Evolutionary conservation across 2,797 vertebrate genomes (phyloP), one percentile per base, ranked within the genome.

Genomic region (Spea hammondii): DNA sequence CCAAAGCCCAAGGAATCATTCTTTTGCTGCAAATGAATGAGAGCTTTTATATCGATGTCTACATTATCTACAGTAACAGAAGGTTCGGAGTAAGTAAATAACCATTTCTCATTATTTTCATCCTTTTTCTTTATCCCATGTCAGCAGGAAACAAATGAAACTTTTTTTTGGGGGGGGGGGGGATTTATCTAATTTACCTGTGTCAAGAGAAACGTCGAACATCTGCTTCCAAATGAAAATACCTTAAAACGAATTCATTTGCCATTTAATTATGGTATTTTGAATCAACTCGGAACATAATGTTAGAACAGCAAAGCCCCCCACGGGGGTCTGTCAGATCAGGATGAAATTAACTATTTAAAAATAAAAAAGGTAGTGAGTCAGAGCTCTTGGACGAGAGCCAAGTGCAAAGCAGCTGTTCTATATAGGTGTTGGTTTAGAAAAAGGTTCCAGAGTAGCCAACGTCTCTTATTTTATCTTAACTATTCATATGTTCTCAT

Each of bases 221-320:
- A 73, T 64, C 71, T 62, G 71, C 9, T 72, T 64, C 45, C 59
- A 50, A 14, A 17, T 12, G 62, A 59, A 73, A 64, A 49, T 50
- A 62, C 57, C 44, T 12, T 73, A 73, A 72, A 73, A 73, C 71
- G 48, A 73, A 73, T 62, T 73, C 57, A 73, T 73, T 73, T 73
- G 71, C 12, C 57, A 73, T 64, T 73, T 64, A 73, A 73, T 73
- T 73, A 64, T 45, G 11, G 46, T 72, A 55, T 60, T 48, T 59
- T 60, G 55, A 60, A 47, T 60, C 44, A 62, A 64, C 47, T 62
- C 50, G 47, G 9, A 73, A 7, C 71, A 73, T 62, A 73, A 73
- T 50, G 44, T 47, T 50, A 73, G 71, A 62, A 73, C n/a, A 11
- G 46, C 11, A 13, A n/a, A 48, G 47, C 47, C 71, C 71, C 51